These are phyloP conservation scores for Megalops atlanticus DNA, from an alignment of 2,113 vertebrate species.

Conservation along the genomic window DNA sequence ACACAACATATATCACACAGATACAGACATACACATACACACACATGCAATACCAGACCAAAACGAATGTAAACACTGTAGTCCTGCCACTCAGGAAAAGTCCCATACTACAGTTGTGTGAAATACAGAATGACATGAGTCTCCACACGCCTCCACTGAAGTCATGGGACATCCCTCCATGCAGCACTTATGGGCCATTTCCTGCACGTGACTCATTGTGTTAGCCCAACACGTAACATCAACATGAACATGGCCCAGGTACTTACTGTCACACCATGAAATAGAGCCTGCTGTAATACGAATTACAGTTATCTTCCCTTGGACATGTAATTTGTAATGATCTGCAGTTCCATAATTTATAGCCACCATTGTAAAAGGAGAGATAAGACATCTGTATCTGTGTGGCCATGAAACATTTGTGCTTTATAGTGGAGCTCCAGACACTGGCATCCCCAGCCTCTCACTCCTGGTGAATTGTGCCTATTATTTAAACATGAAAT, in stretches of 20 bases:
- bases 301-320: constrained; percentile 30
- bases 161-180: neutral
- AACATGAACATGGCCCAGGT: neutral
- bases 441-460: constrained; percentile 42
- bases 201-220: neutral
- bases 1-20: neutral
- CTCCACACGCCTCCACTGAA: neutral
- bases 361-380: constrained; percentile 20
- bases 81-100: neutral
- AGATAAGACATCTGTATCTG: constrained; percentile 25
- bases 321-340: constrained; percentile 41
- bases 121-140: neutral
- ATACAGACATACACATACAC: neutral
- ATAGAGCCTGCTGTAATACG: constrained; percentile 7
- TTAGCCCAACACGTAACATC: neutral
- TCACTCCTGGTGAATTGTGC: constrained; percentile 48
- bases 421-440: constrained; percentile 40
- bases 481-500: constrained; percentile 54
- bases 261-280: neutral
- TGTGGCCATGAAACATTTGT: constrained; percentile 40
- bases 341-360: constrained; percentile 35
- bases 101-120: neutral
- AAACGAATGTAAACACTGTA: neutral
- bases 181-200: neutral
- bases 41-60: neutral